Evolutionary conservation across 2,888 invertebrate species (phyloP).

Genomic region (Eupithecia pulchellata): DNA sequence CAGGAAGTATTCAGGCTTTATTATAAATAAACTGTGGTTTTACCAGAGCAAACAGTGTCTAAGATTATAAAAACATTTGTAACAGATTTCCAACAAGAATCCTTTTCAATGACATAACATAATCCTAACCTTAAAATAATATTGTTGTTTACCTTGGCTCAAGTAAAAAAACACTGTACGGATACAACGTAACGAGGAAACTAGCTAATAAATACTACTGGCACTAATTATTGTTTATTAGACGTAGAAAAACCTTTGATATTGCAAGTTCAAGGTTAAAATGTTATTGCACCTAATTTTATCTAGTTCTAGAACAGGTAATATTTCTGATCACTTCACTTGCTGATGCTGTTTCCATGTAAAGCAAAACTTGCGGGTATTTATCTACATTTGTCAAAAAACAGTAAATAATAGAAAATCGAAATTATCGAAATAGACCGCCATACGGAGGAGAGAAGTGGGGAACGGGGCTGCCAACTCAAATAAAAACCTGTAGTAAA

Average conservation of each 20-base stretch:
- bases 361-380: background rate
- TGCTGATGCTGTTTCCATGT: background rate
- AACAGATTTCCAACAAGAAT: background rate
- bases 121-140: conserved; percentile 29
- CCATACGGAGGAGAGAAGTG: background rate
- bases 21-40: no score
- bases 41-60: background rate
- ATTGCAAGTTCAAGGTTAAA: conserved; percentile 7
- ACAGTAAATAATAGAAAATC: background rate
- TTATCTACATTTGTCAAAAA: background rate
- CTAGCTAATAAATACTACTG: background rate
- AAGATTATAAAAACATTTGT: background rate
- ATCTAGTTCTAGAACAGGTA: background rate
- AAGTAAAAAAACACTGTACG: background rate
- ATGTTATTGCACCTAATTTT: background rate
- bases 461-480: background rate
- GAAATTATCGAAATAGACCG: conserved; percentile 6
- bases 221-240: background rate
- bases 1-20: no score
- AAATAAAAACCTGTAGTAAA: no score
- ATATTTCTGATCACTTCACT: background rate
- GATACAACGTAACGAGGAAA: background rate
- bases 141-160: conserved; percentile 14
- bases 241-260: background rate
- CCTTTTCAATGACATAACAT: conserved; percentile 37